Evolutionary conservation across 1,140 invertebrate genomes (phyloP), one percentile per base, ranked within the genome.

Genomic region (Heterodera carotae): DNA sequence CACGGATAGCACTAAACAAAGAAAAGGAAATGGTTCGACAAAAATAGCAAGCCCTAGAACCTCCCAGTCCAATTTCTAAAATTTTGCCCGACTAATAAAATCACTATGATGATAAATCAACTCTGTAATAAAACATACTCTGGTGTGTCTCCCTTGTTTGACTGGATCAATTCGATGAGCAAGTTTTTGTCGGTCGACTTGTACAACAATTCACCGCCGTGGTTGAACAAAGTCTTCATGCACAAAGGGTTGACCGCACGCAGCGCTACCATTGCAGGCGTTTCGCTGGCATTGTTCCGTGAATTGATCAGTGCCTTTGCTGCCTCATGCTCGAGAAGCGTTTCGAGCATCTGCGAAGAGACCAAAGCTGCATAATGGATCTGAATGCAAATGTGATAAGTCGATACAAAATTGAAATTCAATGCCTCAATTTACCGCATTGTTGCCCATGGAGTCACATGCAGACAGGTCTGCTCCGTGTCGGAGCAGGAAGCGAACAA

Each of bases 231-330:
- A 36, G 81, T 66, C 8, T 79, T 83, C 29, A 87, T 64, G 75
- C 83, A 85, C 15, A 80, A 76, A 2, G 85, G 85, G 79, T 86
- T 86, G 3, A 84, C 85, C 66, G 84, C 79, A 27, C 86, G 70
- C 67, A 86, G 85, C n/a, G 85, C 86, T 25, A 88, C 48, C 15
- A 84, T 75, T 22, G 80, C 73, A 3, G 85, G 85, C 4, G 85
- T 84, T 18, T 81, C 70, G 1, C 85, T 75, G 56, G 84, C 86
- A 69, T 88, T 86, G 69, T 86, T 86, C 18, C 81, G 71, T 8
- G 75, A 70, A 70, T 86, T 88, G 22, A 86, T 64, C 12, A 86
- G 73, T 18, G 75, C 64, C 31, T 86, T n/a, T n/a, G n/a, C n/a
- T n/a, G n/a, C n/a, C n/a, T n/a, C n/a, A n/a, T n/a, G n/a, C n/a